Base-by-base conservation (phyloP, 1,140 invertebrate genomes). In the Andrena cerasifolii region DNA sequence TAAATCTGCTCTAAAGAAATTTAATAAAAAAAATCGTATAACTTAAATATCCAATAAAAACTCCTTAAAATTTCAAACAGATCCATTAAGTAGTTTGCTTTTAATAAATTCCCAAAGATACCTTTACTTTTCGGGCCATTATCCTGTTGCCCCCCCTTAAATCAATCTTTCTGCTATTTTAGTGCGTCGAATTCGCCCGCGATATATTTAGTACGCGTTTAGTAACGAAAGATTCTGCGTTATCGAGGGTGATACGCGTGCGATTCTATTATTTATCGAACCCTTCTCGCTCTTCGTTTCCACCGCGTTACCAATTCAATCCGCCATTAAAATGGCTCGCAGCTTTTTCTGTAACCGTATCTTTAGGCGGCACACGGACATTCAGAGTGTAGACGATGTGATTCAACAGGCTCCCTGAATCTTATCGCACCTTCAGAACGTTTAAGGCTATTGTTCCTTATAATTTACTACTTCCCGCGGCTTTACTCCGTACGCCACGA, bases 231-330 rank as follows among this genome's bases (percentile, higher is more conserved):
- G n/a, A n/a, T n/a, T n/a, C n/a, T n/a, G n/a, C n/a, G n/a, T 84
- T 85, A 84, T 70, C 24, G 31, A 61, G 61, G 53, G 53, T 47
- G 72, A 68, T 80, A 71, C 43, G 78, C 51, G 62, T 58, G 40
- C 53, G 83, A 67, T n/a, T n/a, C n/a, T n/a, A n/a, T n/a, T n/a
- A n/a, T n/a, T 51, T 28, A 84, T 85, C 82, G 73, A 72, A 26
- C 70, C 61, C 40, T 79, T 72, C 51, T 36, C 49, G 45, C 68
- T 84, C 78, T 78, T 71, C 54, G 40, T 80, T 68, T 53, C 54
- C 36, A 18, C 40, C 54, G 24, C 31, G 54, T 83, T 12, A 59
- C n/a, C 43, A n/a, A 65, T 82, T 82, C 49, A 36, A 59, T 51
- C 26, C 18, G 33, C 45, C 28, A 31, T 14, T n/a, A 3, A 36